These are phyloP conservation scores for Oasisia sp. DNA, from an alignment of 2,888 invertebrate species.

Conservation along the genomic window DNA sequence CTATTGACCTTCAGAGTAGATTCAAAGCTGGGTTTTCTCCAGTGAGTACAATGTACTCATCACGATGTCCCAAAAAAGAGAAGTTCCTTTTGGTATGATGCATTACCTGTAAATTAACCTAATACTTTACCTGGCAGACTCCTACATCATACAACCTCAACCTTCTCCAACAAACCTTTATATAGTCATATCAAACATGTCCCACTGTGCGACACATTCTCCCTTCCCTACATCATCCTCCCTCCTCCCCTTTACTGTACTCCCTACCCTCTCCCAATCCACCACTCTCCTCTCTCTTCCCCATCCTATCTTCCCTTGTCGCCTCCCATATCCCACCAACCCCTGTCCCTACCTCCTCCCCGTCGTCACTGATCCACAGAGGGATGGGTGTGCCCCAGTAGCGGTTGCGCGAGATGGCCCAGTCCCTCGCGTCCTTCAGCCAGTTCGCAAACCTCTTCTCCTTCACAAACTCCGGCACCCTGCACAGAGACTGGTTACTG, in stretches of 20 bases:
- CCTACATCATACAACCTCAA: background rate
- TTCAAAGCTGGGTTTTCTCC: background rate
- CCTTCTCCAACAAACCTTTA: background rate
- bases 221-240: background rate
- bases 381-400: slow-evolving; percentile 99
- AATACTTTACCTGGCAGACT: background rate
- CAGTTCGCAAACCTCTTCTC: slow-evolving; percentile 99
- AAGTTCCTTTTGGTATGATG: background rate
- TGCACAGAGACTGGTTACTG: slow-evolving; percentile 43
- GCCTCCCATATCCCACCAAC: slow-evolving; percentile 72
- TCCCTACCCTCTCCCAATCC: background rate
- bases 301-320: slow-evolving; percentile 50
- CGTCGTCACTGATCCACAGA: slow-evolving; percentile 91
- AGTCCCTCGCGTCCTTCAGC: slow-evolving; percentile 95
- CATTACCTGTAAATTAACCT: background rate
- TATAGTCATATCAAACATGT: background rate
- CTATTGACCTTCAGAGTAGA: too few species aligned
- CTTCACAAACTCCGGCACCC: slow-evolving; percentile 96
- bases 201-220: background rate
- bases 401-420: slow-evolving; percentile 96
- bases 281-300: background rate
- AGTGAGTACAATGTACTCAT: background rate
- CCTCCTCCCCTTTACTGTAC: background rate
- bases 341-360: slow-evolving; percentile 76
- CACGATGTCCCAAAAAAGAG: background rate